phyloP scores from a whole-genome alignment of 2,797 vertebrate species.

The Myotis daubentonii region DNA sequence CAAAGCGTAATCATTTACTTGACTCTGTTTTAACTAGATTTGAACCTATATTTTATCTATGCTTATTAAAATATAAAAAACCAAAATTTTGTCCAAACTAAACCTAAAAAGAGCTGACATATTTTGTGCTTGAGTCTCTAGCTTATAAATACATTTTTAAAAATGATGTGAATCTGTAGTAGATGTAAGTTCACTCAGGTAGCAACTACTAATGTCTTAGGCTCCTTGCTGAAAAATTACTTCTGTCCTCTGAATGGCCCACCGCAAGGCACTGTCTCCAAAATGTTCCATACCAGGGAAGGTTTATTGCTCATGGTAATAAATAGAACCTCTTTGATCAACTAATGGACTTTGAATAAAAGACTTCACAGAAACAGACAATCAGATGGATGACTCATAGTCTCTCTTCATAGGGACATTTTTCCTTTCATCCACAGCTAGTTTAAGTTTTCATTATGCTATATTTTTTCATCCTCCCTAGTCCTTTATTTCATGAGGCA shows the following conservation, averaged over 20 bases:
- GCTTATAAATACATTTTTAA: background rate
- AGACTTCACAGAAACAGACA: background rate
- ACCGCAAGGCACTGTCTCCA: background rate
- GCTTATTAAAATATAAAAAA: conserved; percentile 17
- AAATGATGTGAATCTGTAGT: background rate
- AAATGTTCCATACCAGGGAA: background rate
- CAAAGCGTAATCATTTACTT: conserved; percentile 20
- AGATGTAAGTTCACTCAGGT: background rate
- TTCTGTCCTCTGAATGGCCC: background rate
- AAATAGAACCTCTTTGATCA: background rate
- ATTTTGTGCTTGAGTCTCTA: background rate
- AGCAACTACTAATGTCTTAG: background rate
- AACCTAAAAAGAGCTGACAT: background rate
- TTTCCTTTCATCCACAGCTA: background rate
- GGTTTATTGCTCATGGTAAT: background rate
- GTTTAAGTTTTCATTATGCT: background rate
- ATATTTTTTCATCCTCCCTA: background rate
- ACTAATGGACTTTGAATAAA: background rate
- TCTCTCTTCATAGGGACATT: background rate
- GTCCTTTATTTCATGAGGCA: background rate
- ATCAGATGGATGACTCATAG: background rate
- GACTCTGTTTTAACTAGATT: conserved; percentile 46
- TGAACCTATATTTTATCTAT: conserved; percentile 21
- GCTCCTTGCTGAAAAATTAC: background rate
- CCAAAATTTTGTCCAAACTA: background rate